Percentiles rank a stretch among this genome's conserved stretches.
These are phyloP conservation scores for Microhierax caerulescens DNA, from an alignment of 2,797 vertebrate genomes.

Conservation along the genomic window DNA sequence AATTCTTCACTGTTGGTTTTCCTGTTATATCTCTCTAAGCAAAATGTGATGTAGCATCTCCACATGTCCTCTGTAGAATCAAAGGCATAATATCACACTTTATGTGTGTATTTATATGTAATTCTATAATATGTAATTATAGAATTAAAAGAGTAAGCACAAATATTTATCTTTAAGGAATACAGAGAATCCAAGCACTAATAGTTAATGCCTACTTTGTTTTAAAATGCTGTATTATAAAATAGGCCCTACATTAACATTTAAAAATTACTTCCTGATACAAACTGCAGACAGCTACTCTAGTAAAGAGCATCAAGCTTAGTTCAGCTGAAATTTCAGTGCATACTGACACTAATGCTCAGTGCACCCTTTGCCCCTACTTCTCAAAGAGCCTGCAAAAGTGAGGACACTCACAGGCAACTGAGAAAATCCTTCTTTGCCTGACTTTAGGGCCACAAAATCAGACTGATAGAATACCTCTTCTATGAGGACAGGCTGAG, in stretches of 20 bases:
- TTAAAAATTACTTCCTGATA: neutral
- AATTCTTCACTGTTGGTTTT: slow-evolving; percentile 88
- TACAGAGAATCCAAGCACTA: neutral
- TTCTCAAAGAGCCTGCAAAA: neutral
- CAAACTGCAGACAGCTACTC: neutral
- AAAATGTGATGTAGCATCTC: slow-evolving; percentile 86
- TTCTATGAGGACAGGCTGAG: too few species aligned
- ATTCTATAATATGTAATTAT: too few species aligned
- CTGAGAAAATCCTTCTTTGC: neutral
- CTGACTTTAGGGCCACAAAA: neutral
- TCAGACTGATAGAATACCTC: neutral
- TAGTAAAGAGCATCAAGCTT: neutral
- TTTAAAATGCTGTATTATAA: neutral
- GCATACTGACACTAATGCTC: neutral
- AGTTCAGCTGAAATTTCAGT: neutral
- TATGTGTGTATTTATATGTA: too few species aligned
- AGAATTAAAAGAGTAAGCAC: neutral
- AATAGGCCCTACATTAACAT: neutral
- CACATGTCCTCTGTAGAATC: slow-evolving; percentile 87
- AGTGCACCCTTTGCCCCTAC: neutral
- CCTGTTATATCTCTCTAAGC: slow-evolving; percentile 86
- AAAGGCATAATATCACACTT: neutral
- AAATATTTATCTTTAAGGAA: neutral
- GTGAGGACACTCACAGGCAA: neutral
- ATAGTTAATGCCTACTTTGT: neutral